These are phyloP conservation scores for Deroplatys truncata DNA, from an alignment of 2,888 invertebrate species.

Conservation along the genomic window DNA sequence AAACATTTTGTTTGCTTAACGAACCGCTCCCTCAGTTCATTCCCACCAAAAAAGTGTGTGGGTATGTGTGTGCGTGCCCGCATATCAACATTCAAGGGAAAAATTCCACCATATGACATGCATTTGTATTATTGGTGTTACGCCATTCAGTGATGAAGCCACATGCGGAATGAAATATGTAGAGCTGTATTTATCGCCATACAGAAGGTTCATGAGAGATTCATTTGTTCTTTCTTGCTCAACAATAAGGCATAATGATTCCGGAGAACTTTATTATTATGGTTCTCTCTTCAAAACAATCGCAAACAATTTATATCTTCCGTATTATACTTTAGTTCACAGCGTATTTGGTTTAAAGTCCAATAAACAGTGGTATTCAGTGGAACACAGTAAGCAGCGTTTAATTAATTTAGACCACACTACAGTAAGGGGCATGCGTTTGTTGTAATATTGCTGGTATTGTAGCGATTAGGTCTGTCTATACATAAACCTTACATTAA, in stretches of 20 bases:
- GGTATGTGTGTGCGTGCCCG: neutral
- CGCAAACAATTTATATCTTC: neutral
- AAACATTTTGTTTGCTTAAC: slow-evolving; percentile 3
- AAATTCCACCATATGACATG: neutral
- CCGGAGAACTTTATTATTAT: neutral
- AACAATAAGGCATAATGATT: neutral
- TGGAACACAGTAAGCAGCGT: neutral
- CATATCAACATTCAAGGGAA: neutral
- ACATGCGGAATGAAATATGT: neutral
- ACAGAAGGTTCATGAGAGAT: neutral
- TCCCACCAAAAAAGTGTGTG: neutral
- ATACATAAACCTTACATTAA: no score
- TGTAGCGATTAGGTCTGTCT: no score
- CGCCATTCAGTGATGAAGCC: neutral
- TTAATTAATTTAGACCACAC: neutral
- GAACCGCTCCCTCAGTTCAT: slow-evolving; percentile 2
- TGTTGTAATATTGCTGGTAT: no score
- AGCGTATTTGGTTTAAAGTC: neutral
- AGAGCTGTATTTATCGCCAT: neutral
- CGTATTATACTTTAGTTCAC: no score
- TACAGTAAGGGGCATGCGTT: no score
- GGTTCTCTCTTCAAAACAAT: neutral
- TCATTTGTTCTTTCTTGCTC: neutral
- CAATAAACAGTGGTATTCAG: neutral
- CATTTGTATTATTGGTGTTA: neutral